Percentiles rank a stretch among this genome's conserved stretches.
phyloP scores from a whole-genome alignment of 2,113 vertebrate species.

The Gila orcuttii region DNA sequence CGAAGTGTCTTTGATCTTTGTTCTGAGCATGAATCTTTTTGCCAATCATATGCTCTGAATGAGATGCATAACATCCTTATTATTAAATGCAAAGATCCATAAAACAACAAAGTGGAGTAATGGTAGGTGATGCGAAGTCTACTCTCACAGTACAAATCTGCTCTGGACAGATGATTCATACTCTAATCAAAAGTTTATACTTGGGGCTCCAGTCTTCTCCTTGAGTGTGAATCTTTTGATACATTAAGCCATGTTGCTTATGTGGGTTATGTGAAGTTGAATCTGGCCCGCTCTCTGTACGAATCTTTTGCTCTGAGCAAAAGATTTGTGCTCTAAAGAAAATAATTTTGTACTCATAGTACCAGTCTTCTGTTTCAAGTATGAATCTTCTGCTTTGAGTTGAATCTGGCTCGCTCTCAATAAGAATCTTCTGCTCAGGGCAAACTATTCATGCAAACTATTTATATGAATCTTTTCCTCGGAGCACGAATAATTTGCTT shows the following conservation, averaged over 20 bases:
- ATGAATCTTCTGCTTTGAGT: background rate
- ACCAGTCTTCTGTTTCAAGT: background rate
- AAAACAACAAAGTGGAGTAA: background rate
- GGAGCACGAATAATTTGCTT: too few relatives aligned
- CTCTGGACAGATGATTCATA: background rate
- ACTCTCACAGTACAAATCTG: background rate
- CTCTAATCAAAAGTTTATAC: too few relatives aligned
- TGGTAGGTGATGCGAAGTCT: background rate
- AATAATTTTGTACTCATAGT: background rate
- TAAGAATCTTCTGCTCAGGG: background rate
- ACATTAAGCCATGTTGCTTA: background rate
- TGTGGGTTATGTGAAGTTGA: background rate
- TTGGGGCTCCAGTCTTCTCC: background rate
- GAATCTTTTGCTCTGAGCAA: background rate
- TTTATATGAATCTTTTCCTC: too few relatives aligned
- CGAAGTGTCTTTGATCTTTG: background rate
- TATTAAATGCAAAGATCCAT: background rate
- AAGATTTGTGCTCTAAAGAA: background rate
- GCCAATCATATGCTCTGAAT: background rate
- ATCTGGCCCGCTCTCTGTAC: background rate
- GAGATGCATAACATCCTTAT: background rate
- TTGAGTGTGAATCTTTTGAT: background rate
- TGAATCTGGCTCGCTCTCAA: too few relatives aligned
- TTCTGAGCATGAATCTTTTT: background rate
- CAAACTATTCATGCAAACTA: background rate